Conservation (phyloP, 2,113 vertebrate species). For the Vicugna pacos region DNA sequence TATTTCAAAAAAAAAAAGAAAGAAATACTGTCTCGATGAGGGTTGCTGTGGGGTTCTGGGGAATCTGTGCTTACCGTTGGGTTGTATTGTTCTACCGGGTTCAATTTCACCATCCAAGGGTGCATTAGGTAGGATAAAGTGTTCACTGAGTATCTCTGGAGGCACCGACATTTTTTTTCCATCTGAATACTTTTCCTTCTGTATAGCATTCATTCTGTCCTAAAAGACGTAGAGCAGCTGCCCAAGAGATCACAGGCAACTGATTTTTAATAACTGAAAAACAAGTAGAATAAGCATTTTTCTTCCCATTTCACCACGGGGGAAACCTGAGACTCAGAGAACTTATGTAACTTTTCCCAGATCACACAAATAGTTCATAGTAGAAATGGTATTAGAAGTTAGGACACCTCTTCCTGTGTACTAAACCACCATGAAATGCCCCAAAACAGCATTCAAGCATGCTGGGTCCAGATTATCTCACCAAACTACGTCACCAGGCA, state of each 20-base stretch:
- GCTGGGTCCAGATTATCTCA: background rate
- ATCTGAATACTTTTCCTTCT: conserved; percentile 59
- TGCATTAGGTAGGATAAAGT: conserved; percentile 29
- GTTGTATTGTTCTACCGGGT: conserved; percentile 26
- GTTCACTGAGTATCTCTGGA: conserved; percentile 47
- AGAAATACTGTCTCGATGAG: conserved; percentile 16
- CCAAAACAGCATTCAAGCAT: background rate
- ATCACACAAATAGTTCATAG: conserved; percentile 43
- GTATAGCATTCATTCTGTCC: background rate
- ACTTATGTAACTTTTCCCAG: conserved; percentile 57
- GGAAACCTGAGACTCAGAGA: conserved; percentile 55
- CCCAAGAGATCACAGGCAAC: conserved; percentile 21
- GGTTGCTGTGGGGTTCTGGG: background rate
- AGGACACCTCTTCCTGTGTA: background rate
- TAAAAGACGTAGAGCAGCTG: conserved; percentile 34
- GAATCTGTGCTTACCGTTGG: conserved; percentile 1
- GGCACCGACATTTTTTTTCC: background rate
- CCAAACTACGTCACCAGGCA: background rate
- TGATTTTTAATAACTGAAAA: conserved; percentile 67
- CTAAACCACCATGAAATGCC: background rate
- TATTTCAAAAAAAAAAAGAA: background rate
- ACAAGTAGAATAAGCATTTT: conserved; percentile 56
- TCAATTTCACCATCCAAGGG: conserved; percentile 11
- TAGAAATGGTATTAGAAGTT: conserved; percentile 36
- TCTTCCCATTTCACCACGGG: conserved; percentile 16